Conservation (phyloP, 2,888 invertebrate genomes). For the Morpho deidamia region DNA sequence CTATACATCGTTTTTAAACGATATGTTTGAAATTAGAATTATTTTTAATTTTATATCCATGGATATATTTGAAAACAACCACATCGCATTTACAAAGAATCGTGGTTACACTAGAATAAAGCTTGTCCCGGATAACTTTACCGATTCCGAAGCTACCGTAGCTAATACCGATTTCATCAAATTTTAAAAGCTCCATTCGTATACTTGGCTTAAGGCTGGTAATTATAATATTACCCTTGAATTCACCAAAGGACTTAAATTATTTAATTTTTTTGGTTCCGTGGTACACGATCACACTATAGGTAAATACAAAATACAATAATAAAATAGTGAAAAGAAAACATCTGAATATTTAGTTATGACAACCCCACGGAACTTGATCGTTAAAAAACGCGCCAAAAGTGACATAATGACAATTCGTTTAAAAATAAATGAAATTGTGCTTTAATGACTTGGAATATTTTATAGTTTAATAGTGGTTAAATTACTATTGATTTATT, state of each 20-base stretch:
- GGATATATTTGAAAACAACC: conserved; percentile 28
- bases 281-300: conserved; percentile 28
- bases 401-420: not conserved
- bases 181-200: conserved; percentile 74
- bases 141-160: conserved; percentile 50
- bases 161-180: conserved; percentile 59
- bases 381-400: conserved; percentile 22
- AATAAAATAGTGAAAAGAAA: conserved; percentile 25
- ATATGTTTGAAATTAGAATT: no score
- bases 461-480: no score
- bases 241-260: conserved; percentile 40
- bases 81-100: conserved; percentile 41
- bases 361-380: conserved; percentile 18
- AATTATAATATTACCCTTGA: conserved; percentile 64
- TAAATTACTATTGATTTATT: no score
- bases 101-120: conserved; percentile 67
- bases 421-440: no score
- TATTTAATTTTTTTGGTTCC: conserved; percentile 28
- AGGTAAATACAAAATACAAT: conserved; percentile 24
- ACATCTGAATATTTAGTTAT: conserved; percentile 9
- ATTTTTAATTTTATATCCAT: no score
- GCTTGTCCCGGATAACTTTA: conserved; percentile 64
- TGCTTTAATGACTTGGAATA: no score
- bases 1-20: no score
- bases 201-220: conserved; percentile 85